Percentiles rank a stretch among this genome's conserved stretches.
These are phyloP conservation scores for Monoplex corrugatus DNA, from an alignment of 2,888 invertebrate species.

Conservation along the genomic window DNA sequence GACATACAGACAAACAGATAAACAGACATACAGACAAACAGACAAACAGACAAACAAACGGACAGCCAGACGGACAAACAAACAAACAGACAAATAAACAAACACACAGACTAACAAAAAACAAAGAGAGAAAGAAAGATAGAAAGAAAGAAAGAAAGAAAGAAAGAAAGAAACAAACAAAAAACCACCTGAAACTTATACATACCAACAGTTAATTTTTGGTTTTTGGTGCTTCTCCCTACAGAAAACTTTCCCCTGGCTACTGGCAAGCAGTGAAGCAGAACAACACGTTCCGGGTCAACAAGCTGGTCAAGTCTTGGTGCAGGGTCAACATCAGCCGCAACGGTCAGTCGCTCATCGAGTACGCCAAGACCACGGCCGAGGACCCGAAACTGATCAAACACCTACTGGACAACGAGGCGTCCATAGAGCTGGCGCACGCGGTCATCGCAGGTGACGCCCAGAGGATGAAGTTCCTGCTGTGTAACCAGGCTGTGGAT, in stretches of 20 bases:
- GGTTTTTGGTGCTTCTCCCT: slow-evolving; percentile 32
- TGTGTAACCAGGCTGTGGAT: slow-evolving; percentile 72
- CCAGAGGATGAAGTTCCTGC: slow-evolving; percentile 70
- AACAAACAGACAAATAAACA: background rate
- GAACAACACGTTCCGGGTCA: slow-evolving; percentile 68
- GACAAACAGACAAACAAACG: background rate
- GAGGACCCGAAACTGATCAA: slow-evolving; percentile 68
- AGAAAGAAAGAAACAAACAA: background rate
- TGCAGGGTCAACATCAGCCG: slow-evolving; percentile 74
- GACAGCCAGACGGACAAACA: background rate
- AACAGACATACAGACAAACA: background rate
- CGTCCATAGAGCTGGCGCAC: slow-evolving; percentile 77
- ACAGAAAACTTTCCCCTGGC: slow-evolving; percentile 72
- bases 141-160: background rate
- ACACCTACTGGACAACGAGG: slow-evolving; percentile 71
- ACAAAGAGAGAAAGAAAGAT: too few relatives aligned
- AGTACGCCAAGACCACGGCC: slow-evolving; percentile 70
- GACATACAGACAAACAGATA: too few relatives aligned
- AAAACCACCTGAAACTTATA: too few relatives aligned
- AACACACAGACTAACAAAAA: background rate
- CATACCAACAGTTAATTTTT: background rate
- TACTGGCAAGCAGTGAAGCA: slow-evolving; percentile 64
- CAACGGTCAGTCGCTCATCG: slow-evolving; percentile 69
- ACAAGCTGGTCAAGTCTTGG: slow-evolving; percentile 78
- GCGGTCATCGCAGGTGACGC: slow-evolving; percentile 79